Evolutionary conservation across 2,888 invertebrate species (phyloP).

Genomic region (Ischnura elegans): DNA sequence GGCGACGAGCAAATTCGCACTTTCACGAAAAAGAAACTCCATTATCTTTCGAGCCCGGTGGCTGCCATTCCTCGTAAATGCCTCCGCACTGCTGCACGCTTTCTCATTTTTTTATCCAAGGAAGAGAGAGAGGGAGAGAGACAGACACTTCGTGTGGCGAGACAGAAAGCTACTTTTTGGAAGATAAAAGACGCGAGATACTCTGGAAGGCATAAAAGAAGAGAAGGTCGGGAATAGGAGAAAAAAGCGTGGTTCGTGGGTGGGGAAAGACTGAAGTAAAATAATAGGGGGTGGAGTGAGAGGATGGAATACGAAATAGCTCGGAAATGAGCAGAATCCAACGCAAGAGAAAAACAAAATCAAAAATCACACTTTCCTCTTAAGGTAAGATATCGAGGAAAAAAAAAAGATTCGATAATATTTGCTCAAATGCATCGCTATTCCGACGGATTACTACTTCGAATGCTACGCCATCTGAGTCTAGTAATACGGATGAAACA

Average conservation of each 20-base stretch:
- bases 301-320: neutral
- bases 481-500: too few species aligned
- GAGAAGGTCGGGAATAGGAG: neutral
- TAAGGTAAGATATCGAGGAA: too few species aligned
- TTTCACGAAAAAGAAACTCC: slow-evolving; percentile 22
- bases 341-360: too few species aligned
- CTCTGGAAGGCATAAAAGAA: neutral
- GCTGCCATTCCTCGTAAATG: slow-evolving; percentile 13
- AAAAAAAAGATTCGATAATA: neutral
- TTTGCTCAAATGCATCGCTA: neutral
- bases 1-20: neutral
- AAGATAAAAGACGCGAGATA: neutral
- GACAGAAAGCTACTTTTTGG: neutral
- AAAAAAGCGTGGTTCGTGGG: neutral
- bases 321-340: too few species aligned
- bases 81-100: neutral
- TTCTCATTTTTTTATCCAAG: neutral
- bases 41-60: neutral
- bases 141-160: neutral
- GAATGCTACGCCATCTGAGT: too few species aligned
- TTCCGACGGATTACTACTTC: too few species aligned
- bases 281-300: neutral
- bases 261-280: neutral
- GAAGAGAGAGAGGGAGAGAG: too few species aligned
- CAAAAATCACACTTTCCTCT: too few species aligned